Conservation (phyloP, 2,888 invertebrate species). For the Conchocele bisecta region DNA sequence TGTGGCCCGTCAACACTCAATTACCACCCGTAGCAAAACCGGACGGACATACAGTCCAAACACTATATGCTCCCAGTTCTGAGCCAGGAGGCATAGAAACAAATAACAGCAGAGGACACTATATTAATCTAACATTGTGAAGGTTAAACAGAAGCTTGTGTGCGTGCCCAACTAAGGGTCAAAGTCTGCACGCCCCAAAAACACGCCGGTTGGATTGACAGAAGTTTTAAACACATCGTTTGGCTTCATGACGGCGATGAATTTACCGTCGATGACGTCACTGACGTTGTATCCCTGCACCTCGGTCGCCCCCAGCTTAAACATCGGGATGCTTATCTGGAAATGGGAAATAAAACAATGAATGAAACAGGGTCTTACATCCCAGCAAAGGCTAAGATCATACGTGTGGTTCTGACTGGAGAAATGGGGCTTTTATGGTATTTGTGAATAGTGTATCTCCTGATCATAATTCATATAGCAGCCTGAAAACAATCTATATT, state of each 20-base stretch:
- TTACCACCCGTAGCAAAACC: too few relatives aligned
- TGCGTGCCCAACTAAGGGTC: background rate
- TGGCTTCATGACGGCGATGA: conserved; percentile 63
- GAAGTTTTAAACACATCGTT: conserved; percentile 20
- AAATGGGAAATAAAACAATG: background rate
- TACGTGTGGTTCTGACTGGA: too few relatives aligned
- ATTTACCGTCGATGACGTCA: conserved; percentile 71
- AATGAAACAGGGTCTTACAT: too few relatives aligned
- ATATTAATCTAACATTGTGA: background rate
- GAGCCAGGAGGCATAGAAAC: background rate
- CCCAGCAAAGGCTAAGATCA: too few relatives aligned
- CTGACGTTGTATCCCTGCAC: conserved; percentile 69
- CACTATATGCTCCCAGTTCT: too few relatives aligned
- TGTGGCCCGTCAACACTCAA: too few relatives aligned
- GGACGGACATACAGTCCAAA: too few relatives aligned
- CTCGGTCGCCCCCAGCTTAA: conserved; percentile 60
- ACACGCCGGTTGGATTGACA: conserved; percentile 28
- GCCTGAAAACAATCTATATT: too few relatives aligned
- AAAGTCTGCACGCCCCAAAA: background rate
- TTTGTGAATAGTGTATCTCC: too few relatives aligned
- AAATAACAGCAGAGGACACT: background rate
- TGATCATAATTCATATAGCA: too few relatives aligned
- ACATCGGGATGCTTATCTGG: conserved; percentile 31
- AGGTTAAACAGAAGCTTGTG: background rate
- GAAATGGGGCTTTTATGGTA: too few relatives aligned